These are phyloP conservation scores for Scaptomyza tumidula DNA, from an alignment of 2,888 invertebrate genomes.

Conservation along the genomic window DNA sequence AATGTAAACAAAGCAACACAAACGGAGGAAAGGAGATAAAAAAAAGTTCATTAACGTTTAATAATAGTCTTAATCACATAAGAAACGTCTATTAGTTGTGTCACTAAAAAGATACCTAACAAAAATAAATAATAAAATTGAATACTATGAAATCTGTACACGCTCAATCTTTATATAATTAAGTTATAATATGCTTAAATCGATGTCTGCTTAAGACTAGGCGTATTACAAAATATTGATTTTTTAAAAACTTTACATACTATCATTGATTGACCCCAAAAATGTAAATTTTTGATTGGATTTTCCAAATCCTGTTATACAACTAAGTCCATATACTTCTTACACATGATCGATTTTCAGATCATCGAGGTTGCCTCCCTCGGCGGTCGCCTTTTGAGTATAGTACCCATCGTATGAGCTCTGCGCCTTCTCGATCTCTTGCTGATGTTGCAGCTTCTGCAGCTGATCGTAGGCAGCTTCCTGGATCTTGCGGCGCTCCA, in stretches of 20 bases:
- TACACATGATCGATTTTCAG: slow-evolving; percentile 68
- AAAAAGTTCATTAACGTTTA: not conserved
- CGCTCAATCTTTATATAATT: not conserved
- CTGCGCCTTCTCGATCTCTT: slow-evolving; percentile 73
- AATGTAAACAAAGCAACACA: not conserved
- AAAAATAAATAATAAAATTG: not conserved
- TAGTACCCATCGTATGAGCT: slow-evolving; percentile 74
- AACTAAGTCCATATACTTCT: slow-evolving; percentile 1
- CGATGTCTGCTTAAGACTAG: slow-evolving; percentile 16
- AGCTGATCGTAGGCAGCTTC: slow-evolving; percentile 80
- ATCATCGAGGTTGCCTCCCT: slow-evolving; percentile 60
- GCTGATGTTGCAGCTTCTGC: slow-evolving; percentile 67
- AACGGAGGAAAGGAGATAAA: not conserved
- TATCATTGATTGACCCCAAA: not conserved
- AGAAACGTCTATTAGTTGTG: no score
- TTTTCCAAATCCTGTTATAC: slow-evolving; percentile 46
- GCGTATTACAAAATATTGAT: slow-evolving; percentile 46
- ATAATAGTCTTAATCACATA: not conserved
- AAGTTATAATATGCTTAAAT: not conserved
- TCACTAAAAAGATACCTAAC: not conserved
- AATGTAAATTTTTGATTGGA: slow-evolving; percentile 15
- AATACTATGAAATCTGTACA: not conserved
- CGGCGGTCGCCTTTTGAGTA: slow-evolving; percentile 67
- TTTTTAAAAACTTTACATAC: slow-evolving; percentile 32
- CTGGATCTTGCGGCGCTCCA: slow-evolving; percentile 75